Evolutionary conservation across 2,888 invertebrate genomes (phyloP).

Genomic region (Drosophila vallismaia): DNA sequence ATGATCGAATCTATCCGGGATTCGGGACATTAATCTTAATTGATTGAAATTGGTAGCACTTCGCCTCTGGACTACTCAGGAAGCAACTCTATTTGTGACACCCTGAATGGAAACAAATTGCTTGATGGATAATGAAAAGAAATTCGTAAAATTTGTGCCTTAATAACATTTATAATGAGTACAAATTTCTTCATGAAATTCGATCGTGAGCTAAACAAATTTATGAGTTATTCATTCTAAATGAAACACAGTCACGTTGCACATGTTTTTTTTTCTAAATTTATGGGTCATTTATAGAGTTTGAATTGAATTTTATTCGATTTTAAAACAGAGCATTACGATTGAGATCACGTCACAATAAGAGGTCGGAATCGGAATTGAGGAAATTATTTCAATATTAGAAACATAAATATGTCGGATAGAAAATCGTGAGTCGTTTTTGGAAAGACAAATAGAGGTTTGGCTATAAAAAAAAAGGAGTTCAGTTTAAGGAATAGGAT

Average conservation of each 20-base stretch:
- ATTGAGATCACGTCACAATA: conserved; percentile 32
- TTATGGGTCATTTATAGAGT: conserved; percentile 31
- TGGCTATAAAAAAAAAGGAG: neutral
- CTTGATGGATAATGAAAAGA: conserved; percentile 15
- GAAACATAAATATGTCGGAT: conserved; percentile 26
- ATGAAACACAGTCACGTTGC: conserved; percentile 24
- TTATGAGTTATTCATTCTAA: conserved; percentile 13
- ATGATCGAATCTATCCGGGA: conserved; percentile 34
- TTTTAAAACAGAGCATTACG: conserved; percentile 18
- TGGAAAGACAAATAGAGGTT: too few relatives aligned
- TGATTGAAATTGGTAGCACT: conserved; percentile 38
- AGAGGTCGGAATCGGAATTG: neutral
- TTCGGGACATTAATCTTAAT: conserved; percentile 69
- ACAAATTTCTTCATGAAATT: neutral
- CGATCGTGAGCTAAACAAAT: conserved; percentile 22
- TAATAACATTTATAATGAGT: too few relatives aligned
- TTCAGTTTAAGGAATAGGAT: neutral
- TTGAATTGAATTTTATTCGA: conserved; percentile 7
- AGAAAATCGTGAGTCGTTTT: conserved; percentile 20
- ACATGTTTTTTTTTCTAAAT: conserved; percentile 3
- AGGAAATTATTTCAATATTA: conserved; percentile 32
- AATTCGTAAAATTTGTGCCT: conserved; percentile 1
- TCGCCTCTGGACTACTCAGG: conserved; percentile 32
- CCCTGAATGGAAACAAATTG: conserved; percentile 20
- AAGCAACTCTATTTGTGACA: conserved; percentile 25